Conservation (phyloP, 1,140 invertebrate species). For the Drosophila elegans region DNA sequence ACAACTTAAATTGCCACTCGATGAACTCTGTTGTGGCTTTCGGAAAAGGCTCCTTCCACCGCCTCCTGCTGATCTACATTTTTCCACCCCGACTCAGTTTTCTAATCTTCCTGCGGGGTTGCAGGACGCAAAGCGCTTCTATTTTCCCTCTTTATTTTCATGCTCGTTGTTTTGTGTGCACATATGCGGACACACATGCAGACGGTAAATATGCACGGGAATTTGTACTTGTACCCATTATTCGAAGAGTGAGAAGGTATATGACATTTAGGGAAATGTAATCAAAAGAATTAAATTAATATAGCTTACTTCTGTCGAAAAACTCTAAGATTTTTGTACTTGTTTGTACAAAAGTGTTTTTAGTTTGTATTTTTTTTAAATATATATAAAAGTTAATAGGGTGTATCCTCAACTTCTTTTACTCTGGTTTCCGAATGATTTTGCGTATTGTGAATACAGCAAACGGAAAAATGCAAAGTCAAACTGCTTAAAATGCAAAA, state of each 20-base stretch:
- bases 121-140: conserved; percentile 4
- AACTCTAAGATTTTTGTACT: too few species aligned
- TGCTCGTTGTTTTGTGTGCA: conserved; percentile 14
- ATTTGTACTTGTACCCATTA: conserved; percentile 55
- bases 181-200: conserved; percentile 16
- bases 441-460: conserved; percentile 50
- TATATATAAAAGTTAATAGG: too few species aligned
- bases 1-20: conserved; percentile 52
- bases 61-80: background rate
- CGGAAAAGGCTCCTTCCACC: background rate
- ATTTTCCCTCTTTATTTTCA: conserved; percentile 1
- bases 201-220: conserved; percentile 56
- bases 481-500: conserved; percentile 77
- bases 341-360: too few species aligned
- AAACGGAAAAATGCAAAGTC: conserved; percentile 69
- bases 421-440: conserved; percentile 51
- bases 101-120: conserved; percentile 20
- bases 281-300: too few species aligned
- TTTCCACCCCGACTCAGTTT: background rate
- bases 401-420: background rate
- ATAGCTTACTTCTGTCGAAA: too few species aligned
- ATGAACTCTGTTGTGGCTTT: conserved; percentile 46
- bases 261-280: background rate
- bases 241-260: background rate
- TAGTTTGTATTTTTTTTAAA: too few species aligned